A percentile compares a stretch with the other conserved stretches of the same genome.
These are phyloP conservation scores for Takifugu ocellatus DNA, from an alignment of 2,797 vertebrate species.

Conservation along the genomic window DNA sequence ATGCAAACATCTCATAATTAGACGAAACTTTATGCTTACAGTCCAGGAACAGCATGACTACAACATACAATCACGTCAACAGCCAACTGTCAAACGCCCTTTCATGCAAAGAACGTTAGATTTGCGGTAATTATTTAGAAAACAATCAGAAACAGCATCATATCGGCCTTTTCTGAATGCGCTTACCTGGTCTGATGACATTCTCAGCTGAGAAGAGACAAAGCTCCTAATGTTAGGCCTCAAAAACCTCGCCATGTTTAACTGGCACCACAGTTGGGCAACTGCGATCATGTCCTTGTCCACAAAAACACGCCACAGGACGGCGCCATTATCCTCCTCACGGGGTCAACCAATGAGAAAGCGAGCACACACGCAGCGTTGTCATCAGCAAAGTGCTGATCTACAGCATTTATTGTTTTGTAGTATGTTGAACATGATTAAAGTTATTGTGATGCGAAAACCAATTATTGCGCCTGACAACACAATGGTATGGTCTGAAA, in stretches of 20 bases:
- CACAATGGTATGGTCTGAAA: slow-evolving; percentile 37
- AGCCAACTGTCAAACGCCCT: too few species aligned
- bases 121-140: too few species aligned
- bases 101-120: too few species aligned
- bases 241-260: slow-evolving; percentile 69
- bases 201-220: slow-evolving; percentile 67
- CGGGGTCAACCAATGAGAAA: background rate
- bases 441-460: too few species aligned
- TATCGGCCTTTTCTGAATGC: background rate
- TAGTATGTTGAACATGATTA: too few species aligned
- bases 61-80: too few species aligned
- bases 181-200: slow-evolving; percentile 73
- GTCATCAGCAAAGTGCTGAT: background rate
- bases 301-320: slow-evolving; percentile 38
- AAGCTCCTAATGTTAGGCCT: slow-evolving; percentile 62
- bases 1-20: too few species aligned
- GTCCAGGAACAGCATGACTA: too few species aligned
- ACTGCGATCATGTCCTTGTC: slow-evolving; percentile 54
- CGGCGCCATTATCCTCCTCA: slow-evolving; percentile 50
- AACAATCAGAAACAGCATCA: background rate
- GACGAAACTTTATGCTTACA: too few species aligned
- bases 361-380: background rate
- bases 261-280: background rate
- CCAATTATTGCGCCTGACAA: background rate
- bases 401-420: background rate